These are phyloP conservation scores for Odobenus rosmarus DNA, from an alignment of 2,113 vertebrate species.

Conservation along the genomic window DNA sequence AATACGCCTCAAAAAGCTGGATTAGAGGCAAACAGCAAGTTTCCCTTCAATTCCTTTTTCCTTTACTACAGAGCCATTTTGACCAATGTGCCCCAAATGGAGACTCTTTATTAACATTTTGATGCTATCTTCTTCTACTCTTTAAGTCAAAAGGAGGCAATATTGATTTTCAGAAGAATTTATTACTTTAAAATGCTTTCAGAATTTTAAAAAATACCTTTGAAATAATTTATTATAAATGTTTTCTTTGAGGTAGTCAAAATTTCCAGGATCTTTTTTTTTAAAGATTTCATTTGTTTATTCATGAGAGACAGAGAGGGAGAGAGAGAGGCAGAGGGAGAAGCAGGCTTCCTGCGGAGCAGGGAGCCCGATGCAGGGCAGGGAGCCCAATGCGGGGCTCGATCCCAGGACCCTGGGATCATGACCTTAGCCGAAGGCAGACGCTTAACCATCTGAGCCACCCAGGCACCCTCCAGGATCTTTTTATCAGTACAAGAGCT, in stretches of 20 bases:
- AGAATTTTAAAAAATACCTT: not conserved
- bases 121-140: not conserved
- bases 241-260: not conserved
- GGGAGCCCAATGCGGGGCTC: too few species aligned
- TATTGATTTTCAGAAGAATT: not conserved
- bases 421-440: too few species aligned
- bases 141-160: not conserved
- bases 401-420: too few species aligned
- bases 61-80: not conserved
- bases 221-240: not conserved
- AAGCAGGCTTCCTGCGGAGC: too few species aligned
- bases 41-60: not conserved
- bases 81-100: not conserved
- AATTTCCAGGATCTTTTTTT: not conserved
- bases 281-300: too few species aligned
- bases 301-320: too few species aligned
- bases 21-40: not conserved
- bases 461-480: not conserved
- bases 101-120: not conserved
- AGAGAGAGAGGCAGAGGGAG: too few species aligned
- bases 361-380: too few species aligned
- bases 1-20: not conserved
- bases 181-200: not conserved
- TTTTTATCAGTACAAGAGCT: not conserved
- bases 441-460: too few species aligned